These are phyloP conservation scores for Cavia aperea DNA, from an alignment of 2,113 vertebrate species.

Conservation along the genomic window DNA sequence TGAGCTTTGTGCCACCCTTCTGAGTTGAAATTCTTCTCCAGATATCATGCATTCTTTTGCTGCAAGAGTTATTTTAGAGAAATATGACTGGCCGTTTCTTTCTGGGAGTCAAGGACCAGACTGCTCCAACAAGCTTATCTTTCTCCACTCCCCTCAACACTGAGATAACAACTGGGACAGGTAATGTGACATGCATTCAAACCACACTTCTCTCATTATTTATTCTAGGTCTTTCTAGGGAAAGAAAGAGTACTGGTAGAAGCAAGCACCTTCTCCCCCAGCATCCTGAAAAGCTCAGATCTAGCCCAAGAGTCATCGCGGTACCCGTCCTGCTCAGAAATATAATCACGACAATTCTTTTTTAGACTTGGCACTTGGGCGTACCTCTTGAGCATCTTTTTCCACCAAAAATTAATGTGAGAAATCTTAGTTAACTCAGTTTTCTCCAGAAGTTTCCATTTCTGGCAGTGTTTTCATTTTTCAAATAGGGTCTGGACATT, in stretches of 20 bases:
- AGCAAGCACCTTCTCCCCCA: neutral
- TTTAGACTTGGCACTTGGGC: neutral
- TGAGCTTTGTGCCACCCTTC: neutral
- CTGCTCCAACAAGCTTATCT: neutral
- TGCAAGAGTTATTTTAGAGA: neutral
- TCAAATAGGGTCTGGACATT: neutral
- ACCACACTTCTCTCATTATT: neutral
- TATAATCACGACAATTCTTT: neutral
- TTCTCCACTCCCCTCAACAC: neutral
- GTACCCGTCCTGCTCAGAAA: neutral
- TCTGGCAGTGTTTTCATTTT: neutral
- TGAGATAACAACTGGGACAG: neutral
- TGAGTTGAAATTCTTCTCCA: neutral
- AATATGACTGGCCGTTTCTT: neutral
- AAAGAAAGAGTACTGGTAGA: neutral
- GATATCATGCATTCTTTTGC: neutral
- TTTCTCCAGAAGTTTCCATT: neutral
- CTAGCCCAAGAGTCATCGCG: neutral
- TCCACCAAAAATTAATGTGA: neutral
- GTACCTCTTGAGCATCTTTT: neutral
- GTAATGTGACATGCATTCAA: neutral
- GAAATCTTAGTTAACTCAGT: neutral
- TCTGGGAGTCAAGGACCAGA: neutral
- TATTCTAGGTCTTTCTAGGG: neutral
- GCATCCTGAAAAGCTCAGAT: neutral